Evolutionary conservation across 2,888 invertebrate species (phyloP), one percentile per base, ranked within the genome.

Genomic region (Omphaloscelis lunosa): DNA sequence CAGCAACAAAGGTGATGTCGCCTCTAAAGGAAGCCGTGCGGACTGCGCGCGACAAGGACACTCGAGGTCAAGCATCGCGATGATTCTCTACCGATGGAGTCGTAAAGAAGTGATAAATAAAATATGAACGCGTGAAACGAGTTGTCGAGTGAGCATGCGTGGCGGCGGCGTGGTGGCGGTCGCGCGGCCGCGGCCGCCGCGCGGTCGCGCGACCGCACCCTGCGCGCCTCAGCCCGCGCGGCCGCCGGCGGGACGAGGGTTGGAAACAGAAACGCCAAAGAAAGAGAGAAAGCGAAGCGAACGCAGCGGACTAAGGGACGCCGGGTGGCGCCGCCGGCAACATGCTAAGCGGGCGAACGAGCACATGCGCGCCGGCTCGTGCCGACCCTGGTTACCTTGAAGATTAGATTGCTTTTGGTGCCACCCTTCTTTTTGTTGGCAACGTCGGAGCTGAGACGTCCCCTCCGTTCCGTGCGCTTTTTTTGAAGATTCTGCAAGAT

Each of bases 401-500:
- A 98, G 98, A 99, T 99, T 98, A 99, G 98, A 98, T 98, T 98
- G 98, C 98, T 99, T 98, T 99, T 99, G 98, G 98, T 98, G 98
- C 97, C 98, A 98, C 98, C 98, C 98, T 98, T 98, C 98, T 98
- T 98, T 97, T 98, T 98, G 97, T 98, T 98, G 97, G 97, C 97
- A 97, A 98, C 97, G 97, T 99, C 98, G 97, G 98, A 98, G 98
- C 98, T 98, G 98, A 98, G 98, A 97, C 98, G 98, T 97, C 99
- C 99, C 98, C 99, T 98, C 97, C 99, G 98, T 98, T 99, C 98
- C 97, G 99, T 99, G 98, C 99, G 98, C 98, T 99, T 99, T 99
- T 99, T 99, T 98, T 99, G 99, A 97, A 99, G 99, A 98, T 99
- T 99, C 99, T 99, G 99, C 98, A 99, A 99, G 98, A 99, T 99